Evolutionary conservation across 1,140 invertebrate genomes (phyloP), one percentile per base, ranked within the genome.

Genomic region (Andricus grossulariae): DNA sequence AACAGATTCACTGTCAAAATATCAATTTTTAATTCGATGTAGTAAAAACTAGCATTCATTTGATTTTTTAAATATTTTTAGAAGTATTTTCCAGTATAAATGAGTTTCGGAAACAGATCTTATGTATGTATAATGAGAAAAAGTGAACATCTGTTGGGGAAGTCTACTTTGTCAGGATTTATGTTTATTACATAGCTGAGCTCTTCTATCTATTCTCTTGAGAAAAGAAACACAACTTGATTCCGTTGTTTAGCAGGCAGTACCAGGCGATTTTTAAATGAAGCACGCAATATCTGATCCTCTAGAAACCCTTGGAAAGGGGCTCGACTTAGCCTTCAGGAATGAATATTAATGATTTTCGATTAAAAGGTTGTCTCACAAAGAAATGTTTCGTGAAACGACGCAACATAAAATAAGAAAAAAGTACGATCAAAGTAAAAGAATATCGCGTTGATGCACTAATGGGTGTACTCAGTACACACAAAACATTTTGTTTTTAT

Each of bases 281-380:
- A 66, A n/a, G n/a, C 60, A 66, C 60, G 60, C 60, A 66, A 66
- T 66, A 32, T 66, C 60, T 66, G 39, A 66, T 66, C 60, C 60
- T 66, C n/a, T 3, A 15, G 3, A 6, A 32, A 3, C 15, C 32
- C 32, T 39, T n/a, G 57, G 57, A 66, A 39, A 66, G 13, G 25
- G 39, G 39, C 39, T 39, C 39, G 5, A 39, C 39, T 39, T 0
- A 39, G 39, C 32, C 3, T 11, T 39, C 6, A 39, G 15, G 25
- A 66, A 66, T 21, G 19, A 57, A 57, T 66, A 66, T 6, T 66
- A 66, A 66, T 66, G 15, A 66, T 45, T 66, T 39, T 21, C 57
- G 32, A 66, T 66, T 39, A 16, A 66, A 39, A 66, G 25, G 16
- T 16, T 32, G 16, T 3, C 21, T 12, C 15, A 4, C 0, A 60